These are phyloP conservation scores for Euspilapteryx auroguttella DNA, from an alignment of 2,888 invertebrate genomes.

Conservation along the genomic window DNA sequence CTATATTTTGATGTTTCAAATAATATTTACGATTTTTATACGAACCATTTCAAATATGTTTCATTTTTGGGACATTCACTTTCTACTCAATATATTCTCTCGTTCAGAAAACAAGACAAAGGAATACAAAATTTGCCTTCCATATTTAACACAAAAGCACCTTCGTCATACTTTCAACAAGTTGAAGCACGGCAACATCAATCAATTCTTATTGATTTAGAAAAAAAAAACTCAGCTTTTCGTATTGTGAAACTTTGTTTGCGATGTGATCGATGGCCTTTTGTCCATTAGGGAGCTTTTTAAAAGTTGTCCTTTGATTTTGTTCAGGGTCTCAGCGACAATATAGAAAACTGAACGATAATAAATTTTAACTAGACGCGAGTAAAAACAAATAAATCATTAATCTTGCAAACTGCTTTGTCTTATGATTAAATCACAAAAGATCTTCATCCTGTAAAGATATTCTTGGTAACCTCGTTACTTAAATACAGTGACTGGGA, in stretches of 20 bases:
- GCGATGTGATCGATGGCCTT: constrained; percentile 54
- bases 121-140: too few species aligned
- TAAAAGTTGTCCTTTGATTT: constrained; percentile 51
- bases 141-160: too few species aligned
- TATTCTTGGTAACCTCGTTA: constrained; percentile 8
- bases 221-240: background rate
- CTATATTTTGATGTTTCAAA: too few species aligned
- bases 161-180: background rate
- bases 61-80: too few species aligned
- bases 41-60: too few species aligned
- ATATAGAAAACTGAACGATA: too few species aligned
- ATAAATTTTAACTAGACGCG: too few species aligned
- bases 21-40: too few species aligned
- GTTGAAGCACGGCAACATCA: constrained; percentile 5
- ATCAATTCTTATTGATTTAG: constrained; percentile 12
- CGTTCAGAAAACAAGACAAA: too few species aligned
- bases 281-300: constrained; percentile 52
- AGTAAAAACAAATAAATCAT: background rate
- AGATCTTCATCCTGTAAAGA: constrained; percentile 5
- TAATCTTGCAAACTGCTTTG: background rate
- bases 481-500: constrained; percentile 15
- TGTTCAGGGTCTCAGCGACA: constrained; percentile 38
- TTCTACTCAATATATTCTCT: too few species aligned
- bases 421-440: constrained; percentile 1
- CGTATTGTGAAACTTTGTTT: constrained; percentile 24